phyloP scores from a whole-genome alignment of 2,797 vertebrate species.

The Hirundo rustica region DNA sequence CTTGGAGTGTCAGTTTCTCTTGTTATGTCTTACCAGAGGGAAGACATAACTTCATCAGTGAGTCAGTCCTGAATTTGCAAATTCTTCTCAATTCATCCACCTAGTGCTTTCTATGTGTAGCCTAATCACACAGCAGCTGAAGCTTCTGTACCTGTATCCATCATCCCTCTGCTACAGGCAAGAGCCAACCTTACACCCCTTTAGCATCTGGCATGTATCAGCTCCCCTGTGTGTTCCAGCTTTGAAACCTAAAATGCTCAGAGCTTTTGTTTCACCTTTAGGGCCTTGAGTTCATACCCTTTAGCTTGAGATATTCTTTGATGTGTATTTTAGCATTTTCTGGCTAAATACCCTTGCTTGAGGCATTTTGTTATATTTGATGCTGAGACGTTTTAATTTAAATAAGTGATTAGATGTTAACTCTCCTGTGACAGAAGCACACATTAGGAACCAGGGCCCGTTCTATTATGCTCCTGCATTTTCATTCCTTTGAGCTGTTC shows the following conservation, averaged over 20 bases:
- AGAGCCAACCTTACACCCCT: background rate
- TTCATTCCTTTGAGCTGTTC: constrained; percentile 5
- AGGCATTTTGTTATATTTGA: constrained; percentile 3
- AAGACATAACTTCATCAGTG: background rate
- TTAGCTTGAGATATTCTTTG: background rate
- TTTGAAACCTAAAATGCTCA: background rate
- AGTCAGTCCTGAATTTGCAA: background rate
- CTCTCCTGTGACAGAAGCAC: background rate
- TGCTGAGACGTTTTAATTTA: constrained; percentile 38
- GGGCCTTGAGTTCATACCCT: background rate
- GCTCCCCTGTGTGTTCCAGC: background rate
- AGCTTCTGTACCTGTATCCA: background rate
- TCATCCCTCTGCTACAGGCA: background rate
- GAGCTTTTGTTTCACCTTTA: background rate
- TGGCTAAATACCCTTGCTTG: constrained; percentile 1
- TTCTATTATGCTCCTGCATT: background rate
- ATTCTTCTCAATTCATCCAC: background rate
- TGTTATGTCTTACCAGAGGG: background rate
- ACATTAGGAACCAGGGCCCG: background rate
- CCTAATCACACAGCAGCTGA: background rate
- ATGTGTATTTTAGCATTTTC: constrained; percentile 16
- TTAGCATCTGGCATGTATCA: background rate
- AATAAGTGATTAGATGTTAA: constrained; percentile 40
- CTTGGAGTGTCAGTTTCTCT: background rate
- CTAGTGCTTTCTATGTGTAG: background rate